Evolutionary conservation across 2,888 invertebrate species (phyloP), one percentile per base, ranked within the genome.

Genomic region (Drosophila paucipuncta): DNA sequence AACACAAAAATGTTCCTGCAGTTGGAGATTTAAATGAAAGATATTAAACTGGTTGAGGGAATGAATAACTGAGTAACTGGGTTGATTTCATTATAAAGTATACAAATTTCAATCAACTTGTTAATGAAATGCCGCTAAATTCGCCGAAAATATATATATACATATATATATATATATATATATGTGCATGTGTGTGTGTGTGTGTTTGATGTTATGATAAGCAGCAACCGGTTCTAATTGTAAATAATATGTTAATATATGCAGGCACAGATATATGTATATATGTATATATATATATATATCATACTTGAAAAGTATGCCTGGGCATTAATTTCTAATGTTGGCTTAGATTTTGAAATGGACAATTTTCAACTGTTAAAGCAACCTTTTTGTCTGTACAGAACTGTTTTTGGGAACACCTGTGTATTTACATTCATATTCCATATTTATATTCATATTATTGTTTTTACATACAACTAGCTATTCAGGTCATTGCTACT

Each of bases 71-170:
- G 30, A 49, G 35, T 60, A 63, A 63, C 71, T 68, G 65, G 50
- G 18, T 68, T 68, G 43, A 52, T 75, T 71, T 39, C 53, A 60
- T 68, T 55, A 18, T 41, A 59, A 61, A 43, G 30, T 77, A 73
- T 73, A 68, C 7, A 68, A 75, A 74, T 78, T 73, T 69, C 78
- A 87, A 87, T 80, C 80, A 85, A 75, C 72, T 90, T 82, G 85
- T 76, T 84, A 69, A 74, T 69, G 61, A 67, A 79, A 67, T 47
- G 52, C 33, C 59, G 54, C 18, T 47, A 41, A 30, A 60, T 31
- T 41, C 18, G 11, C 60, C 25, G 30, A 28, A 39, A 22, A 22
- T 43, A 35, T 35, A 35, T 35, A 13, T 35, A 4, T 13, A 35
- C 4, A 4, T 0, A 33, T 33, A 16, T 16, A 25, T 7, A 49